Evolutionary conservation across 92 coral and sea anemone genomes (phyloP), one percentile per base, ranked within the genome.

Genomic region (Siderastrea siderea): DNA sequence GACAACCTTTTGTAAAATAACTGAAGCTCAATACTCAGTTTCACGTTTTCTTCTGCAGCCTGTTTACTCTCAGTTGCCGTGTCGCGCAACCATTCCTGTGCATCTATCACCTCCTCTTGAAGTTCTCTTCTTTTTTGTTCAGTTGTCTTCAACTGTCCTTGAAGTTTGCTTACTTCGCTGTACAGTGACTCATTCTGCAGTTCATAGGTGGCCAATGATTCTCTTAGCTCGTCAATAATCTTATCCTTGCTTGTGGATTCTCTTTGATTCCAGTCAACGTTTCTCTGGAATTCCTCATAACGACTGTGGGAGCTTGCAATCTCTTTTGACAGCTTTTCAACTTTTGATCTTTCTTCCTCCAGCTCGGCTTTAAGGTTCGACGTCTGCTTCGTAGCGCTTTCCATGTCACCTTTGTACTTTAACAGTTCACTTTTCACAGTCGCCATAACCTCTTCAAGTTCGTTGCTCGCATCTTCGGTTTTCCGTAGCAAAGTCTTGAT

Each of bases 61-160:
- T 90, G 87, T 60, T 77, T 74, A 46, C 79, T 67, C 47, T 92
- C 98, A 47, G 90, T 77, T 46, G 89, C 88, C 15, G 83, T 74
- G 45, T 90, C 98, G 43, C 88, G 87, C 13, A 78, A 62, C 46
- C 86, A 72, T 38, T 89, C 84, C 77, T 91, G 78, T 1, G 93
- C 90, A 8, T 43, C 71, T 11, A 90, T 71, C 14, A 89, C 68
- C 62, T 90, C 92, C 10, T 92, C 94, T 15, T 92, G 94, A 3
- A 94, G 88, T 49, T 87, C 89, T 17, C 86, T 63, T 48, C 90
- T 93, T 49, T 94, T 94, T 45, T 92, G 91, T 19, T 94, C 98
- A 9, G 85, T 51, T 57, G 85, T 82, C 71, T 90, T 94, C 19
- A 94, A 68, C 80, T 83, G 94, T 38, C 91, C 94, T 88, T 92